Conservation (phyloP, 1,140 invertebrate genomes). For the Pristionchus pacificus region DNA sequence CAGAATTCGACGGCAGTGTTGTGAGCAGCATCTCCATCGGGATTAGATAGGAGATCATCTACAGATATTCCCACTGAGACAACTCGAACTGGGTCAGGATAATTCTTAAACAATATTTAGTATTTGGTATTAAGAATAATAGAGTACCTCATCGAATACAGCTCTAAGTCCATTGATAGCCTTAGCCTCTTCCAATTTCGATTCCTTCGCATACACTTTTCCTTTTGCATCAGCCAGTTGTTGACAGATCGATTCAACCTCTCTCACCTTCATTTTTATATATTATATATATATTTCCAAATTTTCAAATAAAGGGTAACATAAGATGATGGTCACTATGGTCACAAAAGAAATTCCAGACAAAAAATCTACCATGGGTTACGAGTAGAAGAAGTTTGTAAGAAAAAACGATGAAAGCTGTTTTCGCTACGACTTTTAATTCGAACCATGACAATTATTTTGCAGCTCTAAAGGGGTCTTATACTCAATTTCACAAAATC, state of each 20-base stretch:
- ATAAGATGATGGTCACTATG: too few species aligned
- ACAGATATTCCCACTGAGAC: conserved; percentile 89
- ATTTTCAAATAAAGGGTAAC: too few species aligned
- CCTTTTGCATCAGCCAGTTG: conserved; percentile 75
- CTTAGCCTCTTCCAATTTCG: conserved; percentile 78
- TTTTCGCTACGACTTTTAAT: too few species aligned
- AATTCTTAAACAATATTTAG: conserved; percentile 64
- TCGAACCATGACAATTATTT: too few species aligned
- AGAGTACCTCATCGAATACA: conserved; percentile 86
- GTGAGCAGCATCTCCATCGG: conserved; percentile 71
- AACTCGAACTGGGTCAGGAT: conserved; percentile 95
- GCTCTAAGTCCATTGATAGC: conserved; percentile 84
- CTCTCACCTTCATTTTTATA: conserved; percentile 68
- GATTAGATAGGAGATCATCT: conserved; percentile 80
- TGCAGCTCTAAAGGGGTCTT: too few species aligned
- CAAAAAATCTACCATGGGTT: too few species aligned
- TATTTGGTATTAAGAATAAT: conserved; percentile 3
- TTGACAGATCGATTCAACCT: conserved; percentile 75
- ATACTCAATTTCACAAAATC: too few species aligned
- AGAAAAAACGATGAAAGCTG: too few species aligned
- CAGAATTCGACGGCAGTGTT: conserved; percentile 98
- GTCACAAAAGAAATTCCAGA: too few species aligned
- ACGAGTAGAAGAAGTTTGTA: too few species aligned
- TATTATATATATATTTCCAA: too few species aligned
- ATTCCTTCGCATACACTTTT: conserved; percentile 82